Percentiles rank a stretch among this genome's conserved stretches.
phyloP scores from a whole-genome alignment of 2,888 invertebrate species.

The Notocelia uddmanniana region DNA sequence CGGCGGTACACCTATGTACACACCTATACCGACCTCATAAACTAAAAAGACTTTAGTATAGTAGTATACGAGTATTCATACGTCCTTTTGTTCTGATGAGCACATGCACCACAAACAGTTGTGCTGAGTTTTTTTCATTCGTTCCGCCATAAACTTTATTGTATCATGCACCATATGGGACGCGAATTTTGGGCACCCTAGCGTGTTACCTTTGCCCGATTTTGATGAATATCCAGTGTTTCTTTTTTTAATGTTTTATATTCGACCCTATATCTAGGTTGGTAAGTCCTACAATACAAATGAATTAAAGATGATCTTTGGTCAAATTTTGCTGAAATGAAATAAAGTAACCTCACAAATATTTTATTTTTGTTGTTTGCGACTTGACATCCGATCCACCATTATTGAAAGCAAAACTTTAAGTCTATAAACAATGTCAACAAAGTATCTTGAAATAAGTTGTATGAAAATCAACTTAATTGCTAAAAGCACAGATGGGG shows the following conservation, averaged over 20 bases:
- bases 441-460: no score
- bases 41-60: conserved; percentile 16
- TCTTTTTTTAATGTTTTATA: conserved; percentile 22
- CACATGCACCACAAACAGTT: conserved; percentile 65
- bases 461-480: neutral
- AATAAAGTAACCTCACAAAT: no score
- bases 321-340: neutral
- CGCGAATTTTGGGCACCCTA: conserved; percentile 57
- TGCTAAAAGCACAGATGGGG: neutral
- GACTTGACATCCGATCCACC: no score
- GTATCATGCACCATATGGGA: conserved; percentile 68
- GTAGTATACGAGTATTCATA: neutral
- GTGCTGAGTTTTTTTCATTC: conserved; percentile 67
- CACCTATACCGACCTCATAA: conserved; percentile 58
- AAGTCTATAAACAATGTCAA: no score
- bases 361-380: no score
- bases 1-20: conserved; percentile 64
- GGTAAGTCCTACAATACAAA: neutral
- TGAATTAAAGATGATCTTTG: neutral
- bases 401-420: no score
- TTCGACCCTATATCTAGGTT: neutral
- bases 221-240: conserved; percentile 60
- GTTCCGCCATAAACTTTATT: conserved; percentile 73
- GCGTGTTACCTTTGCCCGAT: conserved; percentile 53
- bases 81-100: conserved; percentile 6